These are phyloP conservation scores for Thomomys bottae DNA, from an alignment of 2,113 vertebrate species.

Conservation along the genomic window DNA sequence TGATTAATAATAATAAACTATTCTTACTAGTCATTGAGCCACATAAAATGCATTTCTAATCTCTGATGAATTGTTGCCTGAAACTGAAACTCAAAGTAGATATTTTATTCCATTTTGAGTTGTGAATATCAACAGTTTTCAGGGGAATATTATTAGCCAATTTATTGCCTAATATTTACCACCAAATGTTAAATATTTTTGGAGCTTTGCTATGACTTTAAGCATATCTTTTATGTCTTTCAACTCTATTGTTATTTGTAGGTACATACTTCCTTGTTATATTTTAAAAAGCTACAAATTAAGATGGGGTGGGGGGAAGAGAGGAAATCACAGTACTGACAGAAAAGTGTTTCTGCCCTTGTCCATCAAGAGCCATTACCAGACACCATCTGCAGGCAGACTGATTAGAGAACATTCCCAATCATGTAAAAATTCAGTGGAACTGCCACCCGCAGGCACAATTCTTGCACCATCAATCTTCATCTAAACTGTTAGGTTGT, in stretches of 20 bases:
- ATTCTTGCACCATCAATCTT: constrained; percentile 37
- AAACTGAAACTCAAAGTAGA: neutral
- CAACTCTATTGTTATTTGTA: neutral
- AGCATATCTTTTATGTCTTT: neutral
- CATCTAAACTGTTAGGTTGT: constrained; percentile 15
- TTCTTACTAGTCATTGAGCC: neutral
- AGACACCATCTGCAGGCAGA: constrained; percentile 41
- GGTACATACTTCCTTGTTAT: neutral
- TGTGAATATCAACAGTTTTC: neutral
- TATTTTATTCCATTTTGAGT: constrained; percentile 30
- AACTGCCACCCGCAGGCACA: neutral
- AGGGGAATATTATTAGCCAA: neutral
- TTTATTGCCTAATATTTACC: neutral
- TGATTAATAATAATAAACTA: constrained; percentile 13
- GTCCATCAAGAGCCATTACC: constrained; percentile 33
- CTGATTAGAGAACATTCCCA: constrained; percentile 49
- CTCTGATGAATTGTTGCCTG: neutral
- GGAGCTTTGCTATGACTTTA: constrained; percentile 17
- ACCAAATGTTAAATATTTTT: neutral
- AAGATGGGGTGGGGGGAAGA: neutral
- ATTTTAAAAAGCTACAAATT: constrained; percentile 55
- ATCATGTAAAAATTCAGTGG: neutral
- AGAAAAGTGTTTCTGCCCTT: constrained; percentile 56
- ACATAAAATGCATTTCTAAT: constrained; percentile 19
- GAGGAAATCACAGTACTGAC: constrained; percentile 20